phyloP scores from a whole-genome alignment of 2,888 invertebrate species.

The Cephus pulcher region DNA sequence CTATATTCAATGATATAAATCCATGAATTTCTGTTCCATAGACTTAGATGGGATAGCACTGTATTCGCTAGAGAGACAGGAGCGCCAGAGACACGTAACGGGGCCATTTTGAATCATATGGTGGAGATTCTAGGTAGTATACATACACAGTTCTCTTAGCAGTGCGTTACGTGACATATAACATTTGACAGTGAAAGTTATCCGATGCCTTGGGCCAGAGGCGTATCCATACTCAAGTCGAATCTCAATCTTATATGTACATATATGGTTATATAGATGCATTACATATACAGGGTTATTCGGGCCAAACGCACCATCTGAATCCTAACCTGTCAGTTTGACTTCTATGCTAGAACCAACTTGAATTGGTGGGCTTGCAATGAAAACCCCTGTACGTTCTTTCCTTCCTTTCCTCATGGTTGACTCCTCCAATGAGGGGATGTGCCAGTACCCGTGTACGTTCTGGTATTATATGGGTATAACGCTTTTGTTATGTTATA shows the following conservation, averaged over 20 bases:
- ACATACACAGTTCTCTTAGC: not conserved
- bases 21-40: not conserved
- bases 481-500: not conserved
- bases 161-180: slow-evolving; percentile 42
- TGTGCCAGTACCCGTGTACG: not conserved
- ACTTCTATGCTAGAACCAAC: not conserved
- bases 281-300: not conserved
- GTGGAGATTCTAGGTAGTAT: not conserved
- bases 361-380: not conserved
- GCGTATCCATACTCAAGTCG: not conserved
- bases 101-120: not conserved
- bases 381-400: not conserved
- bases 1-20: not conserved
- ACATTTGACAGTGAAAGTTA: slow-evolving; percentile 58
- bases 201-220: slow-evolving; percentile 18
- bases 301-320: not conserved
- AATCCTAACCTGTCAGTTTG: not conserved
- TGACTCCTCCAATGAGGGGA: no score
- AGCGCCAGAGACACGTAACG: not conserved
- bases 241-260: not conserved
- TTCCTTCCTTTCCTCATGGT: no score
- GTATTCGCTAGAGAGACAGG: not conserved
- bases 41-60: not conserved
- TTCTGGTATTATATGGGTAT: not conserved
- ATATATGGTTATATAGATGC: not conserved